Percentiles rank a stretch among this genome's conserved stretches.
These are phyloP conservation scores for Zaprionus bogoriensis DNA, from an alignment of 2,888 invertebrate species.

Conservation along the genomic window DNA sequence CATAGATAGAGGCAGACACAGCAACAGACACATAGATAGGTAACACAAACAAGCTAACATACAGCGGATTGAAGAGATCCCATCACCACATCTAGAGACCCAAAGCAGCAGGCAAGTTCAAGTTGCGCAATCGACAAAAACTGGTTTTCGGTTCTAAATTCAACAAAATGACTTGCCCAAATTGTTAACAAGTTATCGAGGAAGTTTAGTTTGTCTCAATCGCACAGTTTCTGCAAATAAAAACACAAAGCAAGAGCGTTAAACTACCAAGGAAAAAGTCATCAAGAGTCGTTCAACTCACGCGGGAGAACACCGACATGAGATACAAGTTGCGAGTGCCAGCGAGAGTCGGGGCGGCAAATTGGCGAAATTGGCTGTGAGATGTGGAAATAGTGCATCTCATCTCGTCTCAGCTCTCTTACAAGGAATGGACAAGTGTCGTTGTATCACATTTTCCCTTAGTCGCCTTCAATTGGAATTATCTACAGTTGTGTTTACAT, in stretches of 20 bases:
- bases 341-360: background rate
- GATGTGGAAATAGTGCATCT: background rate
- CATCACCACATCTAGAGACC: no score
- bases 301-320: conserved; percentile 23
- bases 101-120: conserved; percentile 36
- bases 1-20: conserved; percentile 13
- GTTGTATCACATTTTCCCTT: no score
- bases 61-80: conserved; percentile 28
- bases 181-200: conserved; percentile 76
- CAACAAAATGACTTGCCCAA: conserved; percentile 56
- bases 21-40: conserved; percentile 29
- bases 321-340: conserved; percentile 13
- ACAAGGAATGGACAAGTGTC: no score
- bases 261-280: conserved; percentile 71
- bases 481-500: background rate
- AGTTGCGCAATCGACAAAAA: conserved; percentile 63
- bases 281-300: conserved; percentile 77
- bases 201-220: conserved; percentile 57
- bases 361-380: background rate
- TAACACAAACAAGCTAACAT: conserved; percentile 34
- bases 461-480: background rate
- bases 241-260: conserved; percentile 24
- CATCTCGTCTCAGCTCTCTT: no score
- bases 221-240: conserved; percentile 24
- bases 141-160: conserved; percentile 46